A percentile compares a stretch with the other conserved stretches of the same genome.
These are phyloP conservation scores for Seira sanloemensis DNA, from an alignment of 2,888 invertebrate species.

Conservation along the genomic window DNA sequence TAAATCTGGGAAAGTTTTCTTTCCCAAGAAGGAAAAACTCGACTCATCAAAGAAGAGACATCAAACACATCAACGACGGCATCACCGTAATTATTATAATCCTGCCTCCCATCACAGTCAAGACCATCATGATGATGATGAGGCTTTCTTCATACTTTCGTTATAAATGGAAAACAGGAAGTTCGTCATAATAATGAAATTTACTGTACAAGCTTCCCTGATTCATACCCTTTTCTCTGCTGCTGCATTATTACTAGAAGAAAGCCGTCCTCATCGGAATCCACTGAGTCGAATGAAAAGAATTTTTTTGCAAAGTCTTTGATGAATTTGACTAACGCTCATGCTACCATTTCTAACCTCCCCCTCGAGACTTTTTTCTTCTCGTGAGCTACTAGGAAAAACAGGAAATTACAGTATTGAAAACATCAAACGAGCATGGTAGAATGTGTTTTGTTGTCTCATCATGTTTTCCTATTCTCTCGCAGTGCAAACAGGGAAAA, in stretches of 20 bases:
- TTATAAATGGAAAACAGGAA: slow-evolving; percentile 7
- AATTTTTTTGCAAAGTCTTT: neutral
- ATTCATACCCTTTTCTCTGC: no score
- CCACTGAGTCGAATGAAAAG: neutral
- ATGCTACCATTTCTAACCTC: neutral
- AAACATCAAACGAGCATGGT: neutral
- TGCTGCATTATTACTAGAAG: neutral
- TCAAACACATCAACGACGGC: no score
- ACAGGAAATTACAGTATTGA: neutral
- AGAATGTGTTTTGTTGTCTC: neutral
- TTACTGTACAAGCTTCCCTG: no score
- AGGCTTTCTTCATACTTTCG: neutral
- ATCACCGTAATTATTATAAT: no score
- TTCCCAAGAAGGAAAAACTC: no score
- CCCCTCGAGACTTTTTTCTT: neutral
- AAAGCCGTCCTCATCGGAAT: neutral
- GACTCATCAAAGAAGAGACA: no score
- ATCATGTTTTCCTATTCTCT: neutral
- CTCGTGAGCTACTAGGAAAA: neutral
- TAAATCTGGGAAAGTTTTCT: no score
- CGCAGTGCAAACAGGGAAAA: neutral
- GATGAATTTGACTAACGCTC: neutral
- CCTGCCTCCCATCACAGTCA: no score
- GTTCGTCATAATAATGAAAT: neutral
- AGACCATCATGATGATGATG: neutral